Evolutionary conservation across 2,113 vertebrate species (phyloP).

Genomic region (Colistium nudipinnis): DNA sequence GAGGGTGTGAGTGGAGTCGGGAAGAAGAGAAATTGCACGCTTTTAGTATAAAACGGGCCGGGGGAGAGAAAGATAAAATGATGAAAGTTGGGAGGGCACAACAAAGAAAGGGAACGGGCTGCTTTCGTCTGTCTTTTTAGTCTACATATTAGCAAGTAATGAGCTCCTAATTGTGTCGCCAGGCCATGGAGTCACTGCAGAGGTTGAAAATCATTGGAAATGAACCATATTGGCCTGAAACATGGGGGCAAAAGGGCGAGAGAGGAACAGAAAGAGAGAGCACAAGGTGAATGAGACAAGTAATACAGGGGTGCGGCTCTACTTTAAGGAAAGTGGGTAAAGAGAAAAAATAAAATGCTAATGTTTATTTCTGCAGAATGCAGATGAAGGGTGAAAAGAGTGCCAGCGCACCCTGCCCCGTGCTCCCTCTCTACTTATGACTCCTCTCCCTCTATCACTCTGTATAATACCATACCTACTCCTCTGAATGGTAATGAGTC

Average conservation of each 20-base stretch:
- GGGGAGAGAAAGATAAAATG: conserved; percentile 29
- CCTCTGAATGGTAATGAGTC: conserved; percentile 33
- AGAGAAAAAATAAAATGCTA: conserved; percentile 14
- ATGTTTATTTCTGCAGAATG: conserved; percentile 50
- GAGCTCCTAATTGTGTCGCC: conserved; percentile 71
- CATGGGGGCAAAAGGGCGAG: conserved; percentile 25
- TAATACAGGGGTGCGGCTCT: conserved; percentile 21
- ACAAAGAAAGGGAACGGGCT: conserved; percentile 30
- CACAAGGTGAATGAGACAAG: conserved; percentile 34
- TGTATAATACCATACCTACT: conserved; percentile 34
- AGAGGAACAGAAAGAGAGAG: conserved; percentile 29
- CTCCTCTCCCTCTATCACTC: conserved; percentile 6
- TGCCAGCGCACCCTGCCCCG: conserved; percentile 1
- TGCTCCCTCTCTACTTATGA: background rate
- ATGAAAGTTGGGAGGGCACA: conserved; percentile 31
- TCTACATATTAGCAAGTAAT: conserved; percentile 70
- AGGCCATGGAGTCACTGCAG: conserved; percentile 63
- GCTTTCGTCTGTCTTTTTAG: conserved; percentile 59
- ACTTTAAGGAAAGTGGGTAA: conserved; percentile 22
- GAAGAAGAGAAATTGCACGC: conserved; percentile 40
- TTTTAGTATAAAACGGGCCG: conserved; percentile 47
- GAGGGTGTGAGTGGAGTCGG: conserved; percentile 7
- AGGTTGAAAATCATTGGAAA: conserved; percentile 47
- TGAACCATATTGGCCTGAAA: conserved; percentile 58
- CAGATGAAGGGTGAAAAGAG: conserved; percentile 45